Conservation (phyloP, 2,113 vertebrate species). For the Thunnus thynnus region DNA sequence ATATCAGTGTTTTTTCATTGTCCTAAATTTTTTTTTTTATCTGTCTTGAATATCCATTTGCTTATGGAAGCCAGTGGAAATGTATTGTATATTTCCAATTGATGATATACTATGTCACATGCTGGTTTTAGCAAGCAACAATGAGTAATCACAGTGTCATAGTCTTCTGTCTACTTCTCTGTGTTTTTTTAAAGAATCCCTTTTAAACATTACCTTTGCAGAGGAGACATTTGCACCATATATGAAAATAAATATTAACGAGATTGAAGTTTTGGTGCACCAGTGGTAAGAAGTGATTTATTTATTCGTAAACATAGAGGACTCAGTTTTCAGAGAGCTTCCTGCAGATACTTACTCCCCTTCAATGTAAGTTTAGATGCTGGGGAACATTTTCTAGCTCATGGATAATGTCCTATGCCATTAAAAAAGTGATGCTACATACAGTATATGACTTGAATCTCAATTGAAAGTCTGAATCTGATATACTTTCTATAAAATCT, state of each 20-base stretch:
- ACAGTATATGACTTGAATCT: neutral
- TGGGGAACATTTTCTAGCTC: neutral
- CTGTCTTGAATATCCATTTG: neutral
- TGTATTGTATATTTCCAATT: neutral
- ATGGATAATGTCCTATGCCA: neutral
- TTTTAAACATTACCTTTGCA: neutral
- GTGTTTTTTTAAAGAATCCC: too few species aligned
- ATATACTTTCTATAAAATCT: too few species aligned
- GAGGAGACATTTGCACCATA: too few species aligned
- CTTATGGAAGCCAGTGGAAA: neutral
- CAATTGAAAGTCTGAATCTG: neutral
- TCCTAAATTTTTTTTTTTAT: constrained; percentile 53
- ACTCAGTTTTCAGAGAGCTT: too few species aligned
- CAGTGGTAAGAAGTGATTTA: too few species aligned
- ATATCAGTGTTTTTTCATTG: constrained; percentile 46
- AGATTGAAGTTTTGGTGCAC: too few species aligned
- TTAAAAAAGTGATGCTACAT: neutral
- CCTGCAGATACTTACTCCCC: neutral
- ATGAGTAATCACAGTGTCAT: neutral
- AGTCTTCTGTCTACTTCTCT: too few species aligned
- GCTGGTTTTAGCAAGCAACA: neutral
- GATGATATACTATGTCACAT: neutral
- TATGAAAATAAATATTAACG: too few species aligned
- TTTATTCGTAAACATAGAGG: too few species aligned
- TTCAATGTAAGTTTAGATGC: neutral